Conservation (phyloP, 2,797 vertebrate species). For the Anas flavirostris region DNA sequence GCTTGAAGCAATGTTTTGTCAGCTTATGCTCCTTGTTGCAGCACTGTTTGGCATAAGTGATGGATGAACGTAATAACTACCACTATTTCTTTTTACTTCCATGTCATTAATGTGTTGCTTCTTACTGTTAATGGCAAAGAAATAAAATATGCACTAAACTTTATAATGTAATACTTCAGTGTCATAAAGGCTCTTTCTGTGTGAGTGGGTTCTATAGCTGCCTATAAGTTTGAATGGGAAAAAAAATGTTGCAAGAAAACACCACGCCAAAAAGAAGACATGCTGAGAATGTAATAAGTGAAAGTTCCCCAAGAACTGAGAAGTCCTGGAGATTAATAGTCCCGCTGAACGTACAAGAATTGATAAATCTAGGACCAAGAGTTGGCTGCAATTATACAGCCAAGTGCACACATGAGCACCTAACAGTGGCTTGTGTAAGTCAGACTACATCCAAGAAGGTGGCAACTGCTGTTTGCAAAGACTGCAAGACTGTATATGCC, state of each 20-base stretch:
- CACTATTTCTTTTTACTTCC: background rate
- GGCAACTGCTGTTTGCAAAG: background rate
- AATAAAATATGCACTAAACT: slow-evolving; percentile 1
- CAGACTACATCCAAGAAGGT: background rate
- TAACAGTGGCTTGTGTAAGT: background rate
- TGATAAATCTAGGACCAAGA: background rate
- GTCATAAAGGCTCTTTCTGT: background rate
- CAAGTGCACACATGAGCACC: background rate
- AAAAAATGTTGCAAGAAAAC: background rate
- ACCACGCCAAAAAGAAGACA: background rate
- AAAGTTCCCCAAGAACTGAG: background rate
- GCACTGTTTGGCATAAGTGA: background rate
- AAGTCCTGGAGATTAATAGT: background rate
- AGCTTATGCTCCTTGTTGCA: background rate
- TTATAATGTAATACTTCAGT: background rate
- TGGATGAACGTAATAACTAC: background rate
- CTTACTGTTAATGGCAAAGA: background rate
- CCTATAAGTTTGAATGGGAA: background rate
- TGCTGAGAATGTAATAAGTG: background rate
- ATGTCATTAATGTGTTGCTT: background rate
- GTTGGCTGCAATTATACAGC: background rate
- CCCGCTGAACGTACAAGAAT: background rate
- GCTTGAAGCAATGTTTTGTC: background rate
- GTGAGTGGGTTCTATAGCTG: background rate
- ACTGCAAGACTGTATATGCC: background rate